phyloP scores from a whole-genome alignment of 2,888 invertebrate species.

The Chymomyza procnemis region DNA sequence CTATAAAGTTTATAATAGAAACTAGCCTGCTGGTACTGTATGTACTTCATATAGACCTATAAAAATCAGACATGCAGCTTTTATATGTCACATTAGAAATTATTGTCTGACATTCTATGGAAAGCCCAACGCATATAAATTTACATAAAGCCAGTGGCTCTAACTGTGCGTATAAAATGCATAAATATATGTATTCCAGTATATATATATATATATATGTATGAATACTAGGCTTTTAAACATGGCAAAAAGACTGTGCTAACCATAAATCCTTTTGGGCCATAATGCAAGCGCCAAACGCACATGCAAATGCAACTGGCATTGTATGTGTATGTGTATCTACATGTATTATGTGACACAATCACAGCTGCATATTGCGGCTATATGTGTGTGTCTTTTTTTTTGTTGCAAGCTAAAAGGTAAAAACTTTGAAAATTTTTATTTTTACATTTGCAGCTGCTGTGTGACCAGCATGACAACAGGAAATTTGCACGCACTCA shows the following conservation, averaged over 20 bases:
- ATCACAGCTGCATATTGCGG: neutral
- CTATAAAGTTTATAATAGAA: neutral
- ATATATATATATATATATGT: neutral
- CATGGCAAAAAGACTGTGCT: neutral
- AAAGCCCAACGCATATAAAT: neutral
- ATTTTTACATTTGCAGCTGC: neutral
- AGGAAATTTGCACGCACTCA: neutral
- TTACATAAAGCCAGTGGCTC: neutral
- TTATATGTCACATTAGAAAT: neutral
- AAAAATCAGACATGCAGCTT: slow-evolving; percentile 2
- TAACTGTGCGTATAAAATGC: neutral
- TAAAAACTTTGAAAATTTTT: neutral
- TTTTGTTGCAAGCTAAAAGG: neutral
- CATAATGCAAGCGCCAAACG: neutral
- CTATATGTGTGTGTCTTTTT: too few relatives aligned
- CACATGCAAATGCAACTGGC: neutral
- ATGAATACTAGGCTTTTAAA: neutral
- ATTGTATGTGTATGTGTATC: neutral
- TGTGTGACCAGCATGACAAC: neutral
- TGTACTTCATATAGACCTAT: neutral
- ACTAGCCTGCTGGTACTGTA: neutral
- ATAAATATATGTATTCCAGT: neutral
- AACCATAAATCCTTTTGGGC: neutral
- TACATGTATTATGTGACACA: neutral
- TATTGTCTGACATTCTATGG: neutral